Evolutionary conservation across 2,888 invertebrate species (phyloP), one percentile per base, ranked within the genome.

Genomic region (Drosophila atripex): DNA sequence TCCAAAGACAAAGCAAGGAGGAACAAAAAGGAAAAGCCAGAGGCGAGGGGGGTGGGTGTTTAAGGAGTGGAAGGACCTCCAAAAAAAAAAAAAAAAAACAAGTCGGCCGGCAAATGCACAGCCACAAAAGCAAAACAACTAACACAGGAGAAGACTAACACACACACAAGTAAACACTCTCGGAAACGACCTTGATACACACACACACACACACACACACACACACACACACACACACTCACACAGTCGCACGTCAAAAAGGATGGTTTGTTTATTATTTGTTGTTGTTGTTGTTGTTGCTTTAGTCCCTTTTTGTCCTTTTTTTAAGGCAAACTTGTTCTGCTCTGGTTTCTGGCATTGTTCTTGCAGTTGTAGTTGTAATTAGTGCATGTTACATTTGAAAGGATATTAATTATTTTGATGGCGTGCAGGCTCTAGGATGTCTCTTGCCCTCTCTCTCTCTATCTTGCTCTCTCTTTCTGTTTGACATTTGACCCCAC

Each of bases 391-490:
- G 87, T 80, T 68, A 71, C 85, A 86, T 84, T 84, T 80, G 85
- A 84, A 84, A 78, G 87, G 75, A 86, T 83, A 83, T 83, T 83
- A 84, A 83, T 83, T 83, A 83, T 84, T 83, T 84, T 80, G 80
- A 86, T 86, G 85, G 70, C 58, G 63, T 71, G 57, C 57, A 41
- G 45, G 52, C 63, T 21, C 38, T 41, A 35, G 63, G 47, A 16
- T 38, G 41, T 66, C 56, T 71, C 74, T 72, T 72, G 72, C 64
- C 57, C 43, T 66, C 57, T 74, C 69, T 77, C 74, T 74, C 71
- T 74, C 77, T 79, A 8, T 9, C 70, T 2, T 4, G 12, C 35
- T n/a, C 35, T 2, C n/a, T 6, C 35, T 18, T 4, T 8, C 39
- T 9, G 39, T 18, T 41, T 41, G 39, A 41, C 39, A 41, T 41